Evolutionary conservation across 30 jellyfish, hydroid and myxozoan species (phyloP), one percentile per base, ranked within the genome.

Genomic region (Hydra vulgaris): DNA sequence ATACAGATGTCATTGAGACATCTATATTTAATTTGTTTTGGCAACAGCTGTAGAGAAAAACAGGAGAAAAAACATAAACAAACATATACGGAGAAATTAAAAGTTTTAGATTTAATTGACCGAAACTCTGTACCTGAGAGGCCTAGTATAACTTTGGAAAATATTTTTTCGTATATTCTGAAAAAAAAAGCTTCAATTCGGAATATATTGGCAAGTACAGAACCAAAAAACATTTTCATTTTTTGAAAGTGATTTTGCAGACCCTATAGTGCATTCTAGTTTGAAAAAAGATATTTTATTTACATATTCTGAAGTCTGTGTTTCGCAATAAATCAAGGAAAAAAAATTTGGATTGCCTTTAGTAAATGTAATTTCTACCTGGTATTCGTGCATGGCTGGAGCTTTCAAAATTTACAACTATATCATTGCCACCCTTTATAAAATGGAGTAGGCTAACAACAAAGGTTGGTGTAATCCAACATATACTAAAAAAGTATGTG

Each of bases 371-470:
- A 40, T 40, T 40, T 40, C 61, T 3, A 12, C 61, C 12, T 40
- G 61, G 92, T 81, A 87, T 80, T 18, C 90, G 16, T 88, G 94
- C 68, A 87, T 69, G 84, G 86, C 89, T 0, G 89, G 89, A 7
- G 25, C 87, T 18, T 20, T 8, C 26, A 76, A 71, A 81, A 8
- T 19, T 24, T 81, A 78, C 79, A 81, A 26, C 76, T 79, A 81
- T 54, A 86, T 81, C 21, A 81, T 81, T 26, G 87, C 89, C 25
- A 1, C 22, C 18, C 87, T 81, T 24, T 81, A 72, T 56, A 24
- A 81, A 52, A 53, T 81, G 52, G 82, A 81, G 5, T 81, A 81
- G 70, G 89, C 89, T 15, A 18, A 56, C 27, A 72, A 17, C 54
- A 71, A 25, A 18, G 68, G 27, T 25, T 71, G 24, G n/a, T 18